Conservation (phyloP, 1,140 invertebrate genomes). For the Drosophila rhopaloa region DNA sequence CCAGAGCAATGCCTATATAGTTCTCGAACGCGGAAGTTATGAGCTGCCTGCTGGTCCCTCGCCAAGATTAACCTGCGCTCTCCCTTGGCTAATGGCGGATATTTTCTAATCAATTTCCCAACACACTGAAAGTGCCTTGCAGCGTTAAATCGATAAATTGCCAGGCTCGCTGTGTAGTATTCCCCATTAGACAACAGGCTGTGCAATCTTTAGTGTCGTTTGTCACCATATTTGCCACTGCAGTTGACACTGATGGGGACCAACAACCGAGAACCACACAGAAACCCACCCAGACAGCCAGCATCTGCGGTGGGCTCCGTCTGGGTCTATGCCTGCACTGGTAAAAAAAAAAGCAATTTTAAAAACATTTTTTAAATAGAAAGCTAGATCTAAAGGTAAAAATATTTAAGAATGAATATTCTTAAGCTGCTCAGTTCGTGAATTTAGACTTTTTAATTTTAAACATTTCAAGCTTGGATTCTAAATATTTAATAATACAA, state of each 20-base stretch:
- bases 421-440: too few relatives aligned
- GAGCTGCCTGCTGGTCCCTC: slow-evolving; percentile 12
- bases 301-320: slow-evolving; percentile 25
- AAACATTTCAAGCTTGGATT: too few relatives aligned
- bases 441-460: too few relatives aligned
- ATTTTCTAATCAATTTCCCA: slow-evolving; percentile 42
- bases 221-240: slow-evolving; percentile 58
- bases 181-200: slow-evolving; percentile 33
- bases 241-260: slow-evolving; percentile 40
- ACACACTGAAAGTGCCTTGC: slow-evolving; percentile 20
- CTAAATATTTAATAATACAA: too few relatives aligned
- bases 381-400: too few relatives aligned
- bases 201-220: slow-evolving; percentile 53
- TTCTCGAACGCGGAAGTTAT: slow-evolving; percentile 56
- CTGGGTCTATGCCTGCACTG: slow-evolving; percentile 16
- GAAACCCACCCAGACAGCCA: slow-evolving; percentile 38
- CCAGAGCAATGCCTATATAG: slow-evolving; percentile 41
- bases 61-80: slow-evolving; percentile 30
- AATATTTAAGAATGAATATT: too few relatives aligned
- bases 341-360: not conserved
- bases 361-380: too few relatives aligned
- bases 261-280: slow-evolving; percentile 10
- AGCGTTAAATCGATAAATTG: slow-evolving; percentile 26
- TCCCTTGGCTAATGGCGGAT: slow-evolving; percentile 19
- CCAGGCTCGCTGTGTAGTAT: not conserved